Percentiles rank a stretch among this genome's conserved stretches.
Evolutionary conservation across 2,797 vertebrate species (phyloP).

Genomic region (Leontocebus nigricollis): DNA sequence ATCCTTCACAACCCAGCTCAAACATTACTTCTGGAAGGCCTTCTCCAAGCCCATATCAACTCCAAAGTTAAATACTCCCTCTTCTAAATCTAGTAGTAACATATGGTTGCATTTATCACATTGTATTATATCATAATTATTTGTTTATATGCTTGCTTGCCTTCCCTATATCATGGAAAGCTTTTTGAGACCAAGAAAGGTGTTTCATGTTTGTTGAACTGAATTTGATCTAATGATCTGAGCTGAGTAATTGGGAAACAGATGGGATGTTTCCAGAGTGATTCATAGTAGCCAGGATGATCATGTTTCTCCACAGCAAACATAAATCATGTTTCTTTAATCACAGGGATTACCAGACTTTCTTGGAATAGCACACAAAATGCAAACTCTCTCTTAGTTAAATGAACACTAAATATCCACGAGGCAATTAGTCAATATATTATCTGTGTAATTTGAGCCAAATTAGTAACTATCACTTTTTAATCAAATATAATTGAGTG

Average conservation of each 20-base stretch:
- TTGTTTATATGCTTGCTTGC: not conserved
- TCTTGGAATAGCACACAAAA: slow-evolving; percentile 55
- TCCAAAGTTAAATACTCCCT: not conserved
- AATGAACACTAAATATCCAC: not conserved
- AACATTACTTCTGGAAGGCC: not conserved
- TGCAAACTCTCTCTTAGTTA: slow-evolving; percentile 4
- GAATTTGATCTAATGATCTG: slow-evolving; percentile 45
- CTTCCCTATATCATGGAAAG: not conserved
- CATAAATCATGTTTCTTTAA: slow-evolving; percentile 52
- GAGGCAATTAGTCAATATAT: not conserved
- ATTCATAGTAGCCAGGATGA: slow-evolving; percentile 27
- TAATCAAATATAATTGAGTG: not conserved
- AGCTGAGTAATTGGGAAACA: slow-evolving; percentile 34
- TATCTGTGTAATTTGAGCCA: not conserved
- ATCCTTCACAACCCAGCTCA: not conserved
- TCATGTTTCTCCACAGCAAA: slow-evolving; percentile 59
- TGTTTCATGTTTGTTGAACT: slow-evolving; percentile 26
- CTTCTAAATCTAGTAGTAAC: not conserved
- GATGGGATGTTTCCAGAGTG: slow-evolving; percentile 38
- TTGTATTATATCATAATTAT: not conserved
- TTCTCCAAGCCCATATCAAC: not conserved
- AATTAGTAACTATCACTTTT: slow-evolving; percentile 1
- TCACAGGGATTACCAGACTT: slow-evolving; percentile 45
- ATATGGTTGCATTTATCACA: not conserved
- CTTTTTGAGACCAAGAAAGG: not conserved